Conservation (phyloP, 2,113 vertebrate species). For the Cygnus buccinator region DNA sequence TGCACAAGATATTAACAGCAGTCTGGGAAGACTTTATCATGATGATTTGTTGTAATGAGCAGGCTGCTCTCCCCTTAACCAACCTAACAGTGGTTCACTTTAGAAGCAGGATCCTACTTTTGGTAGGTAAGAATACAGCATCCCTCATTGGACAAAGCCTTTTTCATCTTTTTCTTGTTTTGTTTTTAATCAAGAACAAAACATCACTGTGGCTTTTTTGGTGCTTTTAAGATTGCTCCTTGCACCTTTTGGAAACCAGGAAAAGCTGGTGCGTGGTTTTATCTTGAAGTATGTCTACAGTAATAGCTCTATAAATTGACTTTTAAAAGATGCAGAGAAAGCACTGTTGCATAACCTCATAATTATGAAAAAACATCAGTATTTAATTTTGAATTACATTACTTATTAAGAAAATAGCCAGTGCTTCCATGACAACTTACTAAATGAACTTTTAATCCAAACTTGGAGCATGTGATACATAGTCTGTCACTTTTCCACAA, state of each 20-base stretch:
- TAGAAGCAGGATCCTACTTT: background rate
- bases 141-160: background rate
- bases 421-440: background rate
- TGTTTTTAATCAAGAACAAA: background rate
- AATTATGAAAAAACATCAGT: background rate
- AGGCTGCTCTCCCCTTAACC: background rate
- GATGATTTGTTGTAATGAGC: background rate
- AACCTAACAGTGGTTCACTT: background rate
- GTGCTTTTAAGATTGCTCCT: background rate
- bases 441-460: background rate
- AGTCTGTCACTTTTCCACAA: background rate
- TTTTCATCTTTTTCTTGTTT: background rate
- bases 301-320: background rate
- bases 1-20: constrained; percentile 30
- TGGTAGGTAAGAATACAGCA: background rate
- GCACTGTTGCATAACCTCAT: background rate
- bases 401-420: background rate
- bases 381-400: no score
- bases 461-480: background rate
- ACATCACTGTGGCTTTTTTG: background rate
- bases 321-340: background rate
- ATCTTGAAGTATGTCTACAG: background rate
- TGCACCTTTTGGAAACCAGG: background rate
- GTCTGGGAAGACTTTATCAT: background rate
- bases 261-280: background rate